These are phyloP conservation scores for Drosophila formosana DNA, from an alignment of 2,888 invertebrate genomes.

Conservation along the genomic window DNA sequence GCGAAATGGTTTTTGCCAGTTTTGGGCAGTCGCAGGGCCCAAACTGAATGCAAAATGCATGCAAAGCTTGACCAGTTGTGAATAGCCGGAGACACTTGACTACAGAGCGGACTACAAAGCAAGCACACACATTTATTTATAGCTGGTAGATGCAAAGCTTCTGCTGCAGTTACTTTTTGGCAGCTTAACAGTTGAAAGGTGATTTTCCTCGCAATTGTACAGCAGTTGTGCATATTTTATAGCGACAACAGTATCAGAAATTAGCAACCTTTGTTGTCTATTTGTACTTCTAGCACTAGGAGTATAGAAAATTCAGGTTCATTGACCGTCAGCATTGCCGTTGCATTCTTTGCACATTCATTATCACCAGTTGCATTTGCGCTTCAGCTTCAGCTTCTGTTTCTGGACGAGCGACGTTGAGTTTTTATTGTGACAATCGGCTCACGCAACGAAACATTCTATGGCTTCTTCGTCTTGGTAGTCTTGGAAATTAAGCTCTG, in stretches of 20 bases:
- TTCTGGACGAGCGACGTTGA: slow-evolving; percentile 24
- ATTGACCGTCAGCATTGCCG: slow-evolving; percentile 32
- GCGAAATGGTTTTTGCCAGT: slow-evolving; percentile 51
- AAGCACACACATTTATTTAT: not conserved
- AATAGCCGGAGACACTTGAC: slow-evolving; percentile 17
- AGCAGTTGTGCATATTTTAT: slow-evolving; percentile 2
- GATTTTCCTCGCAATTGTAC: slow-evolving; percentile 22
- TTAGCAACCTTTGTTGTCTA: not conserved
- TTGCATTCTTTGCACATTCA: slow-evolving; percentile 7
- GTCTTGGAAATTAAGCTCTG: slow-evolving; percentile 40
- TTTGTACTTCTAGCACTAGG: not conserved
- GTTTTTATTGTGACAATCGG: slow-evolving; percentile 56
- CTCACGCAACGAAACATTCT: slow-evolving; percentile 59
- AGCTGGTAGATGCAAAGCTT: slow-evolving; percentile 1
- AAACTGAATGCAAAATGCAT: slow-evolving; percentile 63
- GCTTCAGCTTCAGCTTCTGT: slow-evolving; percentile 14
- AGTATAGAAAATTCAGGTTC: slow-evolving; percentile 5
- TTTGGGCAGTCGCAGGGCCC: slow-evolving; percentile 16
- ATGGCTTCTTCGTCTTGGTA: slow-evolving; percentile 56
- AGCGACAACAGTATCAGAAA: not conserved
- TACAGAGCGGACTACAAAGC: slow-evolving; percentile 22
- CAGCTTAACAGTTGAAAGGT: slow-evolving; percentile 27
- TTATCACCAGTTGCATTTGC: slow-evolving; percentile 29
- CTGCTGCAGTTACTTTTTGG: slow-evolving; percentile 31
- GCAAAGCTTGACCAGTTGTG: slow-evolving; percentile 21